Percentiles rank a stretch among this genome's conserved stretches.
Evolutionary conservation across 2,888 invertebrate genomes (phyloP).

Genomic region (Macrophya alboannulata): DNA sequence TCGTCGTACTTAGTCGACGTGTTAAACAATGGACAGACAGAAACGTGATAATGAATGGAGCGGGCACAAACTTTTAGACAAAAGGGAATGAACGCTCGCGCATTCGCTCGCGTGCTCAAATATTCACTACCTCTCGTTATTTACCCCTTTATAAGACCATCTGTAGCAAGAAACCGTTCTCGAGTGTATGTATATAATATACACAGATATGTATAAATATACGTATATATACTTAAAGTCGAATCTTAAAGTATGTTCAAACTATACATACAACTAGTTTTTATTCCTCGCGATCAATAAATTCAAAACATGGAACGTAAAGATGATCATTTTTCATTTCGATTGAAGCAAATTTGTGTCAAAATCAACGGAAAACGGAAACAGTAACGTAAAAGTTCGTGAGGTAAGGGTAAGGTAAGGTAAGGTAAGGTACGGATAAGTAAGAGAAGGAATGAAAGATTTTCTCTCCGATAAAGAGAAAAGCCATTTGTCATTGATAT

Average conservation of each 20-base stretch:
- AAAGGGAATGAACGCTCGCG: slow-evolving; percentile 18
- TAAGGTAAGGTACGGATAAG: neutral
- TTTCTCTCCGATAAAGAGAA: slow-evolving; percentile 15
- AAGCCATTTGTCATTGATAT: slow-evolving; percentile 41
- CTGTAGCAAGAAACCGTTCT: slow-evolving; percentile 9
- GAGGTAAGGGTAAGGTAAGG: neutral
- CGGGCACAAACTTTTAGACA: slow-evolving; percentile 50
- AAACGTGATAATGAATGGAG: slow-evolving; percentile 44
- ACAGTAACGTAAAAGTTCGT: neutral
- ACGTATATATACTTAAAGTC: neutral
- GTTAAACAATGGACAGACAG: slow-evolving; percentile 52
- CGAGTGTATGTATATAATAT: neutral
- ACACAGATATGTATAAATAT: neutral
- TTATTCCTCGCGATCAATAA: neutral
- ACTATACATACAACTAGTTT: neutral
- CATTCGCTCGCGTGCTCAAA: neutral
- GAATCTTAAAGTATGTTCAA: neutral
- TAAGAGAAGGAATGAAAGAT: neutral
- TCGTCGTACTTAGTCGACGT: slow-evolving; percentile 41
- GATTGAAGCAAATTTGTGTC: neutral
- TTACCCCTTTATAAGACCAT: slow-evolving; percentile 34
- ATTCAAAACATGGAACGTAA: neutral
- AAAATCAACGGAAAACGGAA: neutral
- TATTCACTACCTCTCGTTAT: slow-evolving; percentile 6
- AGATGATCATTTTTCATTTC: neutral